Percentiles rank a stretch among this genome's conserved stretches.
Conservation (phyloP, 2,888 invertebrate genomes). For the Beris chalybata region DNA sequence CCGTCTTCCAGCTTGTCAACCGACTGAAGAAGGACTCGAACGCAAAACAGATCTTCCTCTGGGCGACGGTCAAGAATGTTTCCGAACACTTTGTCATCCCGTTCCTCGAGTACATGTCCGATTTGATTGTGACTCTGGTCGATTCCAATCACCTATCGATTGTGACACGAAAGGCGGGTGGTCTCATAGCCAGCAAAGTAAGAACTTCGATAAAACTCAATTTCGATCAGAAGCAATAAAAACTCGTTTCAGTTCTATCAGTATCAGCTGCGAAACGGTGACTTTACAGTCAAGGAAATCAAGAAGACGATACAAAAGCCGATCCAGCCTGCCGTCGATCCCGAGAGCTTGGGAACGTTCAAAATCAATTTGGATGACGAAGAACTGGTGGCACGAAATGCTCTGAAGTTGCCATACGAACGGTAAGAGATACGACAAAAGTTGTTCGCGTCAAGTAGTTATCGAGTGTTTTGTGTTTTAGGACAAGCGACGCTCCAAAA, state of each 20-base stretch:
- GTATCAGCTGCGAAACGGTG: constrained; percentile 46
- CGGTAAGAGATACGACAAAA: constrained; percentile 43
- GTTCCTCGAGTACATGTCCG: constrained; percentile 52
- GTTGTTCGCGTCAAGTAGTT: not conserved
- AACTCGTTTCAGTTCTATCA: constrained; percentile 43
- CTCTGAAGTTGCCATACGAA: constrained; percentile 55
- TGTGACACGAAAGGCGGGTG: constrained; percentile 49
- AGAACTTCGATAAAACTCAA: not conserved
- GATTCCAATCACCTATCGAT: constrained; percentile 45
- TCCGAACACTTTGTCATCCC: constrained; percentile 48
- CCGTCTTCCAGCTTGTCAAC: constrained; percentile 48
- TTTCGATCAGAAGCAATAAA: not conserved
- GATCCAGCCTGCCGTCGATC: constrained; percentile 38
- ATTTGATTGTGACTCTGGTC: constrained; percentile 48
- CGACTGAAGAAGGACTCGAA: constrained; percentile 45
- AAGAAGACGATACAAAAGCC: constrained; percentile 35
- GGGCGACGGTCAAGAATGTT: constrained; percentile 48
- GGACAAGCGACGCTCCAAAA: constrained; percentile 56
- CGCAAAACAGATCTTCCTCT: constrained; percentile 50
- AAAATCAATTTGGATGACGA: constrained; percentile 55
- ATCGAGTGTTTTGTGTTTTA: not conserved
- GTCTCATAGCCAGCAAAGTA: constrained; percentile 47
- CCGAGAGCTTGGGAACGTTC: constrained; percentile 47
- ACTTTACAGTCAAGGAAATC: constrained; percentile 44
- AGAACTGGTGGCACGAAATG: constrained; percentile 53